Percentiles rank a stretch among this genome's conserved stretches.
Conservation (phyloP, 2,888 invertebrate species). For the Teleogryllus oceanicus region DNA sequence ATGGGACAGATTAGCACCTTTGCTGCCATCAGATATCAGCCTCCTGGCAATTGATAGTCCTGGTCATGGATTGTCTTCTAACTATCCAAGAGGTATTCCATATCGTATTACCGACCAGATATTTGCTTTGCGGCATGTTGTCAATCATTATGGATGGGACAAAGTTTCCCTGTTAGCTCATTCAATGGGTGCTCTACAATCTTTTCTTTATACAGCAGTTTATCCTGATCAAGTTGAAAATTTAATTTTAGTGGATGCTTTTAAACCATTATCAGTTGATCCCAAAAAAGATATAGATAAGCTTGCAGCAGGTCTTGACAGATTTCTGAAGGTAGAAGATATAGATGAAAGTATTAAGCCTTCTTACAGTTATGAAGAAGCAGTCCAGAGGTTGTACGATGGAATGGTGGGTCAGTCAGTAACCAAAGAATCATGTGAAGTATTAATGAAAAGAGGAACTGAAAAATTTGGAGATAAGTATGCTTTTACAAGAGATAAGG, state of each 20-base stretch:
- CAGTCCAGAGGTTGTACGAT: background rate
- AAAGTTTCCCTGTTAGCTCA: constrained; percentile 39
- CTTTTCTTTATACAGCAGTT: constrained; percentile 39
- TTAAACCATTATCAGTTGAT: constrained; percentile 32
- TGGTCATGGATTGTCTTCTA: constrained; percentile 44
- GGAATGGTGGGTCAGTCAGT: constrained; percentile 49
- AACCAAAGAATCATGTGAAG: constrained; percentile 63
- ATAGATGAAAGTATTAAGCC: constrained; percentile 20
- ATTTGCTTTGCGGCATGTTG: constrained; percentile 38
- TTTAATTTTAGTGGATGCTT: constrained; percentile 39
- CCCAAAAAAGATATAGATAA: background rate
- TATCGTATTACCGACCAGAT: constrained; percentile 40
- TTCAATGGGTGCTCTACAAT: constrained; percentile 39
- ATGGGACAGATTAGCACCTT: constrained; percentile 42
- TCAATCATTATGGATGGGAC: constrained; percentile 41
- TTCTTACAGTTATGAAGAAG: constrained; percentile 29
- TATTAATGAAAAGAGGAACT: constrained; percentile 75
- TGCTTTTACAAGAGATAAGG: constrained; percentile 68
- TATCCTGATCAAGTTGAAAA: constrained; percentile 40
- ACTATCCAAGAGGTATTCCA: constrained; percentile 39
- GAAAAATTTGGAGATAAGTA: constrained; percentile 44
- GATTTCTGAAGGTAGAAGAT: constrained; percentile 22
- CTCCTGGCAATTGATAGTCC: constrained; percentile 43
- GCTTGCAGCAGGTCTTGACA: constrained; percentile 22
- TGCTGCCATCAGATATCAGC: constrained; percentile 38